Evolutionary conservation across 2,797 vertebrate species (phyloP), one percentile per base, ranked within the genome.

Genomic region (Syngnathus acus): DNA sequence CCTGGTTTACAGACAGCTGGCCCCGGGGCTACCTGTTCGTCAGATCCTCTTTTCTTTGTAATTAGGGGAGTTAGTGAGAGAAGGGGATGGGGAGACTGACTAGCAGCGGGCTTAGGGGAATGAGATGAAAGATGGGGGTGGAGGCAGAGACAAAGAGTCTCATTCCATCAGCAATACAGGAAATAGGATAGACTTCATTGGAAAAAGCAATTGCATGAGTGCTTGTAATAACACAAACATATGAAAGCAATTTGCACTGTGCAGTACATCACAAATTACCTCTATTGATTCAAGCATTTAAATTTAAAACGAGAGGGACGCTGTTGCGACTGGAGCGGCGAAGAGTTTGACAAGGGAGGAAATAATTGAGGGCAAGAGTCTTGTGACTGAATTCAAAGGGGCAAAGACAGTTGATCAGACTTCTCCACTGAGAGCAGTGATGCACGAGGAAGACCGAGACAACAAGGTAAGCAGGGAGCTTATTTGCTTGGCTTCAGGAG

Each of bases 31-130:
- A 86, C 83, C 87, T 87, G 87, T 85, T 83, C 68, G 78, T 89
- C 89, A 90, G 85, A 90, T 86, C 82, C 85, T 79, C 75, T 81
- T 78, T 80, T 72, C 76, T 86, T 87, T 89, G 85, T 91, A 91
- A 92, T 91, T 91, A 90, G 73, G 67, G 68, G 70, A 69, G 75
- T 83, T 69, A 80, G 78, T 68, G 72, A 79, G 75, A 75, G 76
- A 81, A 77, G 70, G 73, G 75, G 67, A 69, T 50, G 17, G 68
- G 43, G 67, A 60, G 71, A 60, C 68, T 21, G 9, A 58, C 26
- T 47, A 53, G 68, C 59, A 51, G 51, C 62, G 60, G 65, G 57
- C 21, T 62, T 62, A 65, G 67, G 62, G 65, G 62, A 59, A 57
- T 62, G 62, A 68, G 71, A 68, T 61, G 71, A 70, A n/a, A 64